Conservation (phyloP, 1,140 invertebrate species). For the Apis dorsata region DNA sequence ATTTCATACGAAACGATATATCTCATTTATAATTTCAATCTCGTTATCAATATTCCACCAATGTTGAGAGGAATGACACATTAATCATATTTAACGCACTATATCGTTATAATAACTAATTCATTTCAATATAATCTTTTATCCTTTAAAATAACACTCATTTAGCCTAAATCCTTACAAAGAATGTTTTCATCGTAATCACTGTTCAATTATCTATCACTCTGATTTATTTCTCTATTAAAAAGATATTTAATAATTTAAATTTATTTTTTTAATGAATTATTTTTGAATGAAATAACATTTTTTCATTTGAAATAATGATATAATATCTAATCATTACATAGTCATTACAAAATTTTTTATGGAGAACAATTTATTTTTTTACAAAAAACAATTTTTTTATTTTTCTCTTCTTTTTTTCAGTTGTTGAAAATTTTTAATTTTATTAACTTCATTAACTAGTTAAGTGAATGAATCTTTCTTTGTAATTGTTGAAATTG, state of each 20-base stretch:
- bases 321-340: no score
- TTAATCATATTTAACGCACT: constrained; percentile 13
- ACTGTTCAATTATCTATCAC: constrained; percentile 9
- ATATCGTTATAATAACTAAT: neutral
- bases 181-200: constrained; percentile 13
- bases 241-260: neutral
- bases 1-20: neutral
- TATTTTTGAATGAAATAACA: neutral
- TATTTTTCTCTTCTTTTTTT: no score
- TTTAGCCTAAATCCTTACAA: constrained; percentile 47
- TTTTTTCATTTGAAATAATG: no score
- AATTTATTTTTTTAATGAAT: no score
- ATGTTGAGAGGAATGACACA: neutral
- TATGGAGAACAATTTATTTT: no score
- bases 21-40: neutral
- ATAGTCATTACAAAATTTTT: no score
- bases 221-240: neutral
- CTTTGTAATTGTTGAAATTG: neutral
- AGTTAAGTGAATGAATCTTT: no score
- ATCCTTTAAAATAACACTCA: constrained; percentile 20
- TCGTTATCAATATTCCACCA: neutral
- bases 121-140: neutral
- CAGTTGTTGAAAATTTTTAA: no score
- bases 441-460: no score
- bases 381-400: no score